Conservation (phyloP, 2,113 vertebrate species). For the Gadus macrocephalus region DNA sequence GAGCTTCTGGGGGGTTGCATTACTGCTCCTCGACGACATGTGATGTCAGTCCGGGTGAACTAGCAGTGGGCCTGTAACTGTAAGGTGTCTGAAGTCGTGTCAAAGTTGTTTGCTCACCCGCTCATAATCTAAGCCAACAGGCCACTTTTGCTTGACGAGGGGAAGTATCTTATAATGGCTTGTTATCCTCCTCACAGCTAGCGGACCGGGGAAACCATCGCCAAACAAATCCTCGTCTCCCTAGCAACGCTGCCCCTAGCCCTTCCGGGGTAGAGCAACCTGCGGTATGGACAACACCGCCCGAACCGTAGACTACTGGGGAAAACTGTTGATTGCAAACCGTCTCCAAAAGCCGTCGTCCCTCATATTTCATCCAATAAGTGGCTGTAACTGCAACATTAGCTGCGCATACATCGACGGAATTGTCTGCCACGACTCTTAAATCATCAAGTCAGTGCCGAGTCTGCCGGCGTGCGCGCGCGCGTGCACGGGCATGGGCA, state of each 20-base stretch:
- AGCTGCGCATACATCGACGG: slow-evolving; percentile 45
- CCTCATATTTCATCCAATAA: slow-evolving; percentile 62
- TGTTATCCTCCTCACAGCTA: too few species aligned
- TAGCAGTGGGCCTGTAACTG: too few species aligned
- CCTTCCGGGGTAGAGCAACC: not conserved
- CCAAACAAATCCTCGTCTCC: slow-evolving; percentile 27
- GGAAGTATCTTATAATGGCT: too few species aligned
- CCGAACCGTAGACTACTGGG: not conserved
- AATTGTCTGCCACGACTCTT: slow-evolving; percentile 23
- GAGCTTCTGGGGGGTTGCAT: too few species aligned
- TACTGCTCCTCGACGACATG: too few species aligned
- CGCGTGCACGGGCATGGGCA: slow-evolving; percentile 27
- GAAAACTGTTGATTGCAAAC: not conserved
- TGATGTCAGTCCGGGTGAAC: too few species aligned
- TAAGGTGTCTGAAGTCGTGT: too few species aligned
- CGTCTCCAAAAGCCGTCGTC: slow-evolving; percentile 22
- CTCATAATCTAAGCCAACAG: too few species aligned
- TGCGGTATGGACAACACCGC: not conserved
- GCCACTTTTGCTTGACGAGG: too few species aligned
- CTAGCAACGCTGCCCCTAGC: slow-evolving; percentile 26
- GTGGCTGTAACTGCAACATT: slow-evolving; percentile 65
- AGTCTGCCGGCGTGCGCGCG: slow-evolving; percentile 13
- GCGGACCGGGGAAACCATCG: not conserved
- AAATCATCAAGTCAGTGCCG: slow-evolving; percentile 28
- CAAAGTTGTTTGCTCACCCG: too few species aligned